Evolutionary conservation across 1,140 invertebrate genomes (phyloP), one percentile per base, ranked within the genome.

Genomic region (Thalassaphorura encarpata): DNA sequence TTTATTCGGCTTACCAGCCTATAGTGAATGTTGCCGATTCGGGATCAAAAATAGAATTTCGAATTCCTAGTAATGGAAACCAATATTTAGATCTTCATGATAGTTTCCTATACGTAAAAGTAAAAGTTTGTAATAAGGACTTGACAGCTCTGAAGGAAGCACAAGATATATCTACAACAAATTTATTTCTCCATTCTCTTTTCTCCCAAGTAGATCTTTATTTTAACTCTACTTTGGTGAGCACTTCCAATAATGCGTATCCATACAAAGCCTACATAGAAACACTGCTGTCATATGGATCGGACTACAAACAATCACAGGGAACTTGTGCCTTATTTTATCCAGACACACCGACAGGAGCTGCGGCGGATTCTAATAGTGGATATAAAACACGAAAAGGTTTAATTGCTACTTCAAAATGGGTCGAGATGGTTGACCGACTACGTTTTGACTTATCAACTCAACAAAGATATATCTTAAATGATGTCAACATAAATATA

Each of bases 191-290:
- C 2, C 56, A 58, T 40, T 3, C 39, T 8, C 23, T 58, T 16
- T 58, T 58, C 48, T 52, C 48, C 2, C 41, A 72, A 52, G 58
- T 73, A 1, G 68, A 71, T 58, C 58, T 74, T 19, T 70, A 68
- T 61, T 66, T 75, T 4, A 74, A 75, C 66, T 70, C 73, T 61
- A 72, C 70, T 64, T 58, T 71, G 19, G 60, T 75, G 2, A 72
- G 70, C 16, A 66, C 70, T 0, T 62, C 69, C 19, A 70, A 69
- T 43, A 69, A 71, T 55, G 69, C 68, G 16, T 75, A 76, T 64
- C 66, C 68, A 16, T 75, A 72, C 60, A 53, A 69, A 51, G 68
- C 69, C 1, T 75, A 75, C 45, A 67, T 76, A 11, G 71, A 76
- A 68, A 73, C 67, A 3, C 47, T 72, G 6, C 56, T 71, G 3